Percentiles rank a stretch among this genome's conserved stretches.
Evolutionary conservation across 2,113 vertebrate species (phyloP).

Genomic region (Cyprinus carpio): DNA sequence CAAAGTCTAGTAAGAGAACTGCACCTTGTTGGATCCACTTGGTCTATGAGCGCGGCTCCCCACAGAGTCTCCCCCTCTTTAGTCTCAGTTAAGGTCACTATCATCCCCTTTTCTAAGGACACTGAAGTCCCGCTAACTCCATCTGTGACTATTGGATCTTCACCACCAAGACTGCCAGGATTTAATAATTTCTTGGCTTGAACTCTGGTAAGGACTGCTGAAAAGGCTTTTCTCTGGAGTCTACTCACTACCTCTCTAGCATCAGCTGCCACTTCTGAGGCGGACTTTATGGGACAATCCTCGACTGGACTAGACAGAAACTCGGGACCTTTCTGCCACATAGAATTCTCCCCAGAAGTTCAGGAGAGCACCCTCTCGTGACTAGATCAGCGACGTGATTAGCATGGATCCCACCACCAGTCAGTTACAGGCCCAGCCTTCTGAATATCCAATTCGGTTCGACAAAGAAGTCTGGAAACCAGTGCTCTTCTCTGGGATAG

Average conservation of each 20-base stretch:
- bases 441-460: no score
- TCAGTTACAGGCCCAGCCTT: no score
- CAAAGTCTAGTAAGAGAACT: background rate
- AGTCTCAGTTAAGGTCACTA: background rate
- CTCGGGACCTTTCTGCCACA: background rate
- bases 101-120: background rate
- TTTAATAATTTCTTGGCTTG: background rate
- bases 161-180: background rate
- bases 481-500: no score
- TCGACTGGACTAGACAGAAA: background rate
- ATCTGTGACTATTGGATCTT: background rate
- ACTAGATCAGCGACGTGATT: background rate
- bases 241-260: background rate
- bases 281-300: slow-evolving; percentile 5
- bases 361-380: background rate
- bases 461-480: no score
- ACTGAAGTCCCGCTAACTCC: background rate
- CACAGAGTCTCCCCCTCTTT: no score
- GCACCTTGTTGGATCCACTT: background rate
- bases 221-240: slow-evolving; percentile 10
- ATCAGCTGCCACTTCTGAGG: slow-evolving; percentile 3
- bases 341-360: background rate
- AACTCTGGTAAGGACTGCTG: background rate
- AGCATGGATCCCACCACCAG: slow-evolving; percentile 3
- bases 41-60: background rate